phyloP scores from a whole-genome alignment of 2,797 vertebrate genomes.

The Carapus acus region DNA sequence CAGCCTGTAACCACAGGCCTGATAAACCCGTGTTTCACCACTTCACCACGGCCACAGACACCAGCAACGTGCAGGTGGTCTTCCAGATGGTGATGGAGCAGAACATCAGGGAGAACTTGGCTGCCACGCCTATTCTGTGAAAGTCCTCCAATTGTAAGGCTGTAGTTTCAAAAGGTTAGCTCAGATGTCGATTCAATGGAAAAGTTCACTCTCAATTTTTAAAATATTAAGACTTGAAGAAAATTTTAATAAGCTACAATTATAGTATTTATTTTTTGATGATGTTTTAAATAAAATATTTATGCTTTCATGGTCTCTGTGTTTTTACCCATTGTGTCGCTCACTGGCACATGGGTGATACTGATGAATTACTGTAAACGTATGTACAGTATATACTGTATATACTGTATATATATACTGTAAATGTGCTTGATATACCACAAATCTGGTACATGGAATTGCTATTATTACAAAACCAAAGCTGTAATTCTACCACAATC shows the following conservation, averaged over 20 bases:
- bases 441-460: too few species aligned
- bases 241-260: background rate
- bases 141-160: background rate
- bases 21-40: conserved; percentile 62
- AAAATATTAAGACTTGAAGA: background rate
- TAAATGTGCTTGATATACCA: too few species aligned
- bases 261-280: conserved; percentile 19
- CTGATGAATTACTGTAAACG: too few species aligned
- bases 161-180: too few species aligned
- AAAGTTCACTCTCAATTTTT: background rate
- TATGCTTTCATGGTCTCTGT: too few species aligned
- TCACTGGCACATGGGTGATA: too few species aligned
- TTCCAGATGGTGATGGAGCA: conserved; percentile 61
- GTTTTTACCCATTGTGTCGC: too few species aligned
- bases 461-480: too few species aligned
- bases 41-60: conserved; percentile 70
- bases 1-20: conserved; percentile 26
- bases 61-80: conserved; percentile 46
- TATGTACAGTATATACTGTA: too few species aligned
- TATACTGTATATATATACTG: too few species aligned
- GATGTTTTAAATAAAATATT: conserved; percentile 52
- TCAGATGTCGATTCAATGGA: too few species aligned
- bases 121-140: conserved; percentile 53
- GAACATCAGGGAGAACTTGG: conserved; percentile 57
- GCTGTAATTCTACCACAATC: too few species aligned